These are phyloP conservation scores for Mesoclemmys tuberculata DNA, from an alignment of 2,113 vertebrate genomes.

Conservation along the genomic window DNA sequence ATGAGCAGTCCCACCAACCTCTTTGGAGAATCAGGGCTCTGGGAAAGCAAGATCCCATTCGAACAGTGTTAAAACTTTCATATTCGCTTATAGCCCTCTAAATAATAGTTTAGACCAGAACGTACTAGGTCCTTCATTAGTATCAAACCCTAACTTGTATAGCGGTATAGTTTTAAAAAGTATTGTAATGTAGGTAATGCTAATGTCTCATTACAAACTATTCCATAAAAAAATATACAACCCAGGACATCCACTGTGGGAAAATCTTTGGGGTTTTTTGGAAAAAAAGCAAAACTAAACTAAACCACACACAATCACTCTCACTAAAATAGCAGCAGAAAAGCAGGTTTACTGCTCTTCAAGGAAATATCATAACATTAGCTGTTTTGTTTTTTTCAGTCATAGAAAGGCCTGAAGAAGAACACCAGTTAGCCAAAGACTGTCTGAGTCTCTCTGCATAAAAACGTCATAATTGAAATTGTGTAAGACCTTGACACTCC, in stretches of 20 bases:
- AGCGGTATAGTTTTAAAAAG: not conserved
- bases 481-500: not conserved
- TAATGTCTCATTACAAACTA: not conserved
- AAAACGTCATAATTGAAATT: not conserved
- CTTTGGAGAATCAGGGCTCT: not conserved
- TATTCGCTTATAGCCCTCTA: not conserved
- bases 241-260: not conserved
- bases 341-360: not conserved
- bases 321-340: not conserved
- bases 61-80: not conserved
- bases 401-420: not conserved
- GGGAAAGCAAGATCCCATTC: not conserved
- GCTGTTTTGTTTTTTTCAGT: not conserved
- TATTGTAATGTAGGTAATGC: not conserved
- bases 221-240: not conserved
- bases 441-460: not conserved
- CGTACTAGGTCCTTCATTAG: not conserved
- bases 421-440: not conserved
- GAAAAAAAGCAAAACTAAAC: not conserved
- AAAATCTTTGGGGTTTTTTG: not conserved
- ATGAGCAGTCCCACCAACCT: not conserved
- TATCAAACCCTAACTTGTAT: not conserved
- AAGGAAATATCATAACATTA: not conserved
- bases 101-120: not conserved
- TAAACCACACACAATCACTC: not conserved